Evolutionary conservation across 2,113 vertebrate species (phyloP), one percentile per base, ranked within the genome.

Genomic region (Manacus vitellinus): DNA sequence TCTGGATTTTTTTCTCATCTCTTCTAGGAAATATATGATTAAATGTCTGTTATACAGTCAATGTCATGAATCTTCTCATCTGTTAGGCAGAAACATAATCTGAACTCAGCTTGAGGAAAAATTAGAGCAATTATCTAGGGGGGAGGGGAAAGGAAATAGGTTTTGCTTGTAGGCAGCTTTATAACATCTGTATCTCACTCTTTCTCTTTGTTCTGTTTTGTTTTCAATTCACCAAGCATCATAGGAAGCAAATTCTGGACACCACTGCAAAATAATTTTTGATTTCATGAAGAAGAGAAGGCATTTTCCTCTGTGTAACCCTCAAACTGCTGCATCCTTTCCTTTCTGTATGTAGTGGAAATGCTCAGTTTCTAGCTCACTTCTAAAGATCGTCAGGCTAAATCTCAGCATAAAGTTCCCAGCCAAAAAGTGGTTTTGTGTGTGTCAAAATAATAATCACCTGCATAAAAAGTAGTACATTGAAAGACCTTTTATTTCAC

Each of bases 101-200:
- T 79, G 82, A 94, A 90, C 35, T 96, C 93, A 97, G 94, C 87
- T 97, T 95, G 88, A 76, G 56, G 90, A 97, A 93, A 97, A 97
- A 96, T 78, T 94, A 76, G 77, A 97, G 92, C 87, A 95, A 96
- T 97, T 97, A 96, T 88, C 62, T 68, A 25, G 28, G n/a, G 77
- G 72, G 78, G 83, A 87, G 71, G 92, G 85, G 85, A 89, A 92
- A 86, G 95, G 94, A 96, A 95, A 79, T 94, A 61, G 56, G 21
- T 91, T 97, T 95, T 97, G 71, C 97, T 96, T 95, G 92, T 92
- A 96, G 93, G 90, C 80, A 87, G 88, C 58, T 96, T 97, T 92
- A 46, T 74, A 94, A 96, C 94, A 96, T 93, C 93, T 95, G 88
- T 82, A 91, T 91, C 88, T 94, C 47, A 55, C 55, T 80, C 71